Evolutionary conservation across 2,888 invertebrate genomes (phyloP).

Genomic region (Lepeophtheirus nordmannii): DNA sequence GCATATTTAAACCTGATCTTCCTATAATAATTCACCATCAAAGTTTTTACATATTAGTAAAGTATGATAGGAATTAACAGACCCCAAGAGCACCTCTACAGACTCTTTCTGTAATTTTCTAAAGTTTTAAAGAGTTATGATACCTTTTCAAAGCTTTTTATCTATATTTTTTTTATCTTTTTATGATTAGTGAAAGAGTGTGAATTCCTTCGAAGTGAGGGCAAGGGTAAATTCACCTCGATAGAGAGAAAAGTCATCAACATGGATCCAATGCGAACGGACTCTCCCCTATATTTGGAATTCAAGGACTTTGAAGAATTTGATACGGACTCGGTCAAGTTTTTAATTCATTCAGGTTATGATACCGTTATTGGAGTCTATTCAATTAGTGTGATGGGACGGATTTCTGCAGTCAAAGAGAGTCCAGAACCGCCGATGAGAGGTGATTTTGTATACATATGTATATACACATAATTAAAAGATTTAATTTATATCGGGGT

Average conservation of each 20-base stretch:
- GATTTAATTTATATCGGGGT: no score
- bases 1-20: no score
- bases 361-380: not conserved
- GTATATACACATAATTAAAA: no score
- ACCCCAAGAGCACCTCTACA: no score
- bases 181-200: not conserved
- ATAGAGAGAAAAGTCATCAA: not conserved
- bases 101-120: no score
- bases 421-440: no score
- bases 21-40: no score
- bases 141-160: no score
- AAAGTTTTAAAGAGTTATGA: no score
- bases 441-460: no score
- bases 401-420: not conserved
- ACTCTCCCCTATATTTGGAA: not conserved
- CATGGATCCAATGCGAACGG: not conserved
- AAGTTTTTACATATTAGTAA: no score
- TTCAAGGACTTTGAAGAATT: constrained; percentile 1
- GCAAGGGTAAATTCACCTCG: not conserved
- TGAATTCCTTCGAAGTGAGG: not conserved
- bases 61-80: no score
- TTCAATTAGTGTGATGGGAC: not conserved
- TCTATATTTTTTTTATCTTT: not conserved
- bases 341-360: not conserved
- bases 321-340: not conserved